These are phyloP conservation scores for Drosophila kurseongensis DNA, from an alignment of 1,140 invertebrate genomes.

Conservation along the genomic window DNA sequence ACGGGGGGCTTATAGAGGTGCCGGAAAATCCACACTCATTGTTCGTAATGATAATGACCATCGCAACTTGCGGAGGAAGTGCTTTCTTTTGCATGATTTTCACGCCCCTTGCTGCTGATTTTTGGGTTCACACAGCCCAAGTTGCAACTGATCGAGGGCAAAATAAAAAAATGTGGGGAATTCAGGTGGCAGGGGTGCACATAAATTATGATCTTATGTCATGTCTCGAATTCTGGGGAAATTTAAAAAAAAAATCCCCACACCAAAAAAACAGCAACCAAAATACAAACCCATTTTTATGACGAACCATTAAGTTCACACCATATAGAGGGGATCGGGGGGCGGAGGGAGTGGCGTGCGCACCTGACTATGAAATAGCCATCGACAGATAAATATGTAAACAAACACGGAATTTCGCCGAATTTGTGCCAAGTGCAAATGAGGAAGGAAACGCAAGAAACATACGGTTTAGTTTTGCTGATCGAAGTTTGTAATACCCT, in stretches of 20 bases:
- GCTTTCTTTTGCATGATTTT: conserved; percentile 31
- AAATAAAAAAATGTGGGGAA: not conserved
- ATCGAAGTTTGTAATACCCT: conserved; percentile 5
- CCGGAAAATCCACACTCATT: conserved; percentile 55
- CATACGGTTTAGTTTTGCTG: not conserved
- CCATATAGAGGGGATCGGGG: conserved; percentile 18
- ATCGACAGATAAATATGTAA: conserved; percentile 59
- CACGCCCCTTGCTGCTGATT: conserved; percentile 4
- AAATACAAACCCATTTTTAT: conserved; percentile 57
- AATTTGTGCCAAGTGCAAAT: conserved; percentile 79
- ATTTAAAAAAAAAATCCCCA: conserved; percentile 48
- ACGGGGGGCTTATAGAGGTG: conserved; percentile 32
- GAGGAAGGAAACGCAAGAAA: conserved; percentile 43
- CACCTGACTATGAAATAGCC: conserved; percentile 74
- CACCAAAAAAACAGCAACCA: conserved; percentile 16
- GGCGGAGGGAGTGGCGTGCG: conserved; percentile 44
- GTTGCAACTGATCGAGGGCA: conserved; percentile 23
- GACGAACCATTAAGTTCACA: conserved; percentile 72
- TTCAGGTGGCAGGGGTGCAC: conserved; percentile 6
- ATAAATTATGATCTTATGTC: conserved; percentile 77
- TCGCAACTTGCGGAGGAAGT: conserved; percentile 18
- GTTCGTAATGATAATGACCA: conserved; percentile 40
- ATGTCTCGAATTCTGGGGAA: conserved; percentile 61
- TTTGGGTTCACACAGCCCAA: not conserved
- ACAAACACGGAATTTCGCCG: conserved; percentile 65